A percentile compares a stretch with the other conserved stretches of the same genome.
Evolutionary conservation across 2,113 vertebrate genomes (phyloP).

Genomic region (Gymnogyps californianus): DNA sequence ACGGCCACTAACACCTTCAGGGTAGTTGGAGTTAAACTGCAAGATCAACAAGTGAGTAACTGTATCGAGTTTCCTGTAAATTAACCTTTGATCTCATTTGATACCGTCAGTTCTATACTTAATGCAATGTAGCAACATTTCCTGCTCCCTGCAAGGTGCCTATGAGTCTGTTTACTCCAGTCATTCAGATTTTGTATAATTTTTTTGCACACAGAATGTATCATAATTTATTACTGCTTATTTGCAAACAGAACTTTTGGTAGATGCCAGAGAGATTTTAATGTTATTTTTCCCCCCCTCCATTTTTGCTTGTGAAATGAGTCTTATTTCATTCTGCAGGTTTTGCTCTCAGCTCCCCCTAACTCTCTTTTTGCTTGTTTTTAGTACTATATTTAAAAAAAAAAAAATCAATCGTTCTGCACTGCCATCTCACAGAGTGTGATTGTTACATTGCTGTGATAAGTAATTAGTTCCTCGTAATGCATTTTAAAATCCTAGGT

Average conservation of each 20-base stretch:
- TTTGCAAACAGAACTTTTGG: not conserved
- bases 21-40: slow-evolving; percentile 98
- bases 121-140: not conserved
- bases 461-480: not conserved
- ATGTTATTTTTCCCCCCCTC: too few species aligned
- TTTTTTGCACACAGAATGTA: not conserved
- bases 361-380: not conserved
- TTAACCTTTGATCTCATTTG: slow-evolving; percentile 36
- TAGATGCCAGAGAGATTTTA: not conserved
- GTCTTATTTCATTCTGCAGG: not conserved
- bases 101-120: not conserved
- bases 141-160: not conserved
- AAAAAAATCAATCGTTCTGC: not conserved
- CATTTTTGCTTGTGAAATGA: not conserved
- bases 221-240: not conserved
- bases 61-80: not conserved
- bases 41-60: slow-evolving; percentile 94
- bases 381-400: not conserved
- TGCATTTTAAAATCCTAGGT: not conserved
- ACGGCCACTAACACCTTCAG: slow-evolving; percentile 95
- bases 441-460: not conserved
- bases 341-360: not conserved
- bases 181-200: not conserved
- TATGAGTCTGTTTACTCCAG: not conserved
- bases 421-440: not conserved